Evolutionary conservation across 2,113 vertebrate genomes (phyloP), one percentile per base, ranked within the genome.

Genomic region (Fregata magnificens): DNA sequence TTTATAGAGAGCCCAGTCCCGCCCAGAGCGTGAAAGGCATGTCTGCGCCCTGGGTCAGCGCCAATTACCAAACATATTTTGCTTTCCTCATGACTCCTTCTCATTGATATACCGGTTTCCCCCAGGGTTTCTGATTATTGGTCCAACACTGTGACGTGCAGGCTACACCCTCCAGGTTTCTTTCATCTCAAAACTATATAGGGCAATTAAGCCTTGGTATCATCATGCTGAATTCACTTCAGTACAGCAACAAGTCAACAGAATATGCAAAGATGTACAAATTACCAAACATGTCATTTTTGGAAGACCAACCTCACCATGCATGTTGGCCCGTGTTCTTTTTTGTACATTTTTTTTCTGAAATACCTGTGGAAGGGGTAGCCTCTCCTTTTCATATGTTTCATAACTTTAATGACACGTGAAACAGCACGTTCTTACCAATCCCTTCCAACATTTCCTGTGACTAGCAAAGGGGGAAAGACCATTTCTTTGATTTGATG

Each of bases 1-100:
- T 97, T 95, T 97, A 97, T 96, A 93, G 58, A 61, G 79, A n/a
- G 1, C 28, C 53, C 1, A 8, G 88, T 85, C 85, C 95, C 82
- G 47, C 94, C 96, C 92, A 31, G 6, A 2, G 0, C 5, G 0
- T 6, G n/a, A 22, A 29, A 7, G 17, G 21, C 29, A 38, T 3
- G 16, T 28, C 42, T 40, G 42, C 3, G 2, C 9, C 32, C 22
- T 0, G 4, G 32, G 15, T 38, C 29, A 4, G 24, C 34, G 52
- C 70, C 76, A 59, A 44, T 53, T 83, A 12, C 58, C 66, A 18
- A 11, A 34, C 16, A 7, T 29, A 16, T 78, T 78, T 34, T 47
- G 31, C 81, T 52, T 19, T 69, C 66, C 16, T 24, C 53, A 16
- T 71, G 78, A 93, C 86, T 93, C 82, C 26, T 38, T 71, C 47